phyloP scores from a whole-genome alignment of 2,797 vertebrate species.

The Xyrichtys novacula region DNA sequence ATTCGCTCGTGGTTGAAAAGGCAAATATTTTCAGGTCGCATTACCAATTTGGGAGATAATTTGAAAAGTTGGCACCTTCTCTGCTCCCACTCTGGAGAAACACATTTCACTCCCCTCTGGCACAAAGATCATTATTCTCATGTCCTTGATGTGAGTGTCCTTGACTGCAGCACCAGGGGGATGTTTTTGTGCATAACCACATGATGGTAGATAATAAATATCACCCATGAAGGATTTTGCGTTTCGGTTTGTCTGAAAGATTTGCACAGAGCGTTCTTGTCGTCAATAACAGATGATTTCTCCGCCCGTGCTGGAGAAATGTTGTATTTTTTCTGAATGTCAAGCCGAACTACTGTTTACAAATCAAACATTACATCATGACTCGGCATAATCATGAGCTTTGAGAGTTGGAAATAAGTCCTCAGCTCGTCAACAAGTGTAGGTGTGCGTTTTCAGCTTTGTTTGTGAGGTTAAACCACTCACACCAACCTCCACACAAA shows the following conservation, averaged over 20 bases:
- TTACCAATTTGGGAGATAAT: constrained; percentile 30
- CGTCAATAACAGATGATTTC: neutral
- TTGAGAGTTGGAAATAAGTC: neutral
- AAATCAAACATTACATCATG: neutral
- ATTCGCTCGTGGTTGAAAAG: constrained; percentile 17
- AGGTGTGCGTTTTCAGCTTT: constrained; percentile 1
- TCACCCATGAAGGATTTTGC: neutral
- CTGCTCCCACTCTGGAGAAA: constrained; percentile 5
- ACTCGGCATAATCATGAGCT: neutral
- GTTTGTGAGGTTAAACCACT: neutral
- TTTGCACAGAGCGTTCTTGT: neutral
- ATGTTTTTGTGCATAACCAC: constrained; percentile 4
- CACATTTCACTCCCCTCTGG: constrained; percentile 16
- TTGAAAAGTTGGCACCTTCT: constrained; percentile 23
- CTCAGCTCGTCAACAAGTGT: neutral
- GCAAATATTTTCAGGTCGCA: constrained; percentile 33
- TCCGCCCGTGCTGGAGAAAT: neutral
- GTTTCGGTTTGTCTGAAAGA: neutral
- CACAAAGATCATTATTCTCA: constrained; percentile 26
- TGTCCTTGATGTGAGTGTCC: constrained; percentile 26
- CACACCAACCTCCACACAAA: neutral
- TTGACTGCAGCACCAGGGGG: constrained; percentile 23
- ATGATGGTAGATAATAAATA: neutral
- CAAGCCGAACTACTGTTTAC: neutral
- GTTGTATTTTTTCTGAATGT: neutral